Evolutionary conservation across 2,113 vertebrate species (phyloP).

Genomic region (Hystrix cristata): DNA sequence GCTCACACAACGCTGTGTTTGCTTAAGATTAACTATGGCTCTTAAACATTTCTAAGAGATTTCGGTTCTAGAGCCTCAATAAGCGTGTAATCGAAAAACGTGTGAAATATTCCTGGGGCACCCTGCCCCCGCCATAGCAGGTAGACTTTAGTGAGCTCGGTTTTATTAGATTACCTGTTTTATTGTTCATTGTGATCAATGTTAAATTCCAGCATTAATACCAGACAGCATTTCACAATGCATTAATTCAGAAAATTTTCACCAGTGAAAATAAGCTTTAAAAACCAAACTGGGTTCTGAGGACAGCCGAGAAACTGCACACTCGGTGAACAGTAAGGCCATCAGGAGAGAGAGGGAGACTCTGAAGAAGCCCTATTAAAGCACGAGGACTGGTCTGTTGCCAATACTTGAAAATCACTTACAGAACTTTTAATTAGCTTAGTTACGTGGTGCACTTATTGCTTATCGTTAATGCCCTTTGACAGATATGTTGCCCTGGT

Average conservation of each 20-base stretch:
- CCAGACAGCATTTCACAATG: neutral
- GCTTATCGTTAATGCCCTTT: conserved; percentile 32
- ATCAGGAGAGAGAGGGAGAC: neutral
- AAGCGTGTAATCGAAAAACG: neutral
- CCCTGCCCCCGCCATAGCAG: fast-evolving
- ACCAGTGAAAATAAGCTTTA: conserved; percentile 14
- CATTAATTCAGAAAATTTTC: conserved; percentile 1
- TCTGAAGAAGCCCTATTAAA: neutral
- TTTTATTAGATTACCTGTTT: neutral
- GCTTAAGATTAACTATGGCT: conserved; percentile 34
- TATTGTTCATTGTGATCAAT: neutral
- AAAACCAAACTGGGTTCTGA: conserved; percentile 1
- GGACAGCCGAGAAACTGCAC: neutral
- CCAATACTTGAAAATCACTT: conserved; percentile 44
- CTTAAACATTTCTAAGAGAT: conserved; percentile 54
- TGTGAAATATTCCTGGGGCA: neutral
- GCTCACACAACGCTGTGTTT: conserved; percentile 22
- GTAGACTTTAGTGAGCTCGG: neutral
- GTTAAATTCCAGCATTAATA: neutral
- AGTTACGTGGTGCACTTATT: conserved; percentile 41
- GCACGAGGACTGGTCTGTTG: neutral
- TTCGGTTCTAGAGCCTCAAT: neutral
- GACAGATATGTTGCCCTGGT: neutral
- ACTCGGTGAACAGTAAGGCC: neutral
- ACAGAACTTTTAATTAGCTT: conserved; percentile 53